phyloP scores from a whole-genome alignment of 2,113 vertebrate species.

The Ursus arctos region DNA sequence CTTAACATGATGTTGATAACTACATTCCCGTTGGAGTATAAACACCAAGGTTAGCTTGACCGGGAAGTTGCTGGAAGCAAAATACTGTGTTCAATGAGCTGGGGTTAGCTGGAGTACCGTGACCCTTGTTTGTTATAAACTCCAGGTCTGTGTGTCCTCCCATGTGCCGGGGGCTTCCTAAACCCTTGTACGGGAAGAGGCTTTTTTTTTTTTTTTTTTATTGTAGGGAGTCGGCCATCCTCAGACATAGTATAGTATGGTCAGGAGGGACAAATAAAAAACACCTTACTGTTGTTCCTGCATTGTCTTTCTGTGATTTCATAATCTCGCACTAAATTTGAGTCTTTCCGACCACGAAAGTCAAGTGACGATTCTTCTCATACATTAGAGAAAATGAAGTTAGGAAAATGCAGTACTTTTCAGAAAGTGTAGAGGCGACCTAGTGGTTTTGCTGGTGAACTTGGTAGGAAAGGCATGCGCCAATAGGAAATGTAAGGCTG shows the following conservation, averaged over 20 bases:
- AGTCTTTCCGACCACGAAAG: neutral
- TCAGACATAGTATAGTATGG: neutral
- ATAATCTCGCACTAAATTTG: neutral
- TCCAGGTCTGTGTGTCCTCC: neutral
- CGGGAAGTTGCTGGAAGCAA: constrained; percentile 1
- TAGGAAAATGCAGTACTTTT: neutral
- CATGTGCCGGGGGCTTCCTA: neutral
- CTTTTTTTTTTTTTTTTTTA: constrained; percentile 16
- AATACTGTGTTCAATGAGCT: neutral
- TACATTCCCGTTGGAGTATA: neutral
- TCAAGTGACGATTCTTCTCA: neutral
- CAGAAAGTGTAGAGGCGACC: neutral
- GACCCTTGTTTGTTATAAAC: neutral
- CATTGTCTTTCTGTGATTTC: neutral
- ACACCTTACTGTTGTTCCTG: neutral
- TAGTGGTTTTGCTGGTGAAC: neutral
- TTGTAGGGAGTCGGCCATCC: neutral
- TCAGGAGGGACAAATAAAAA: neutral
- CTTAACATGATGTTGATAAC: neutral
- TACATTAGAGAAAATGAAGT: neutral
- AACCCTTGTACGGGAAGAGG: neutral
- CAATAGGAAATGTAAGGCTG: neutral
- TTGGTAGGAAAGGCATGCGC: neutral
- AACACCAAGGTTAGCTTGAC: neutral
- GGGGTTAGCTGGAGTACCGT: neutral